Conservation (phyloP, 1,140 invertebrate species). For the Pogonomyrmex californicus region DNA sequence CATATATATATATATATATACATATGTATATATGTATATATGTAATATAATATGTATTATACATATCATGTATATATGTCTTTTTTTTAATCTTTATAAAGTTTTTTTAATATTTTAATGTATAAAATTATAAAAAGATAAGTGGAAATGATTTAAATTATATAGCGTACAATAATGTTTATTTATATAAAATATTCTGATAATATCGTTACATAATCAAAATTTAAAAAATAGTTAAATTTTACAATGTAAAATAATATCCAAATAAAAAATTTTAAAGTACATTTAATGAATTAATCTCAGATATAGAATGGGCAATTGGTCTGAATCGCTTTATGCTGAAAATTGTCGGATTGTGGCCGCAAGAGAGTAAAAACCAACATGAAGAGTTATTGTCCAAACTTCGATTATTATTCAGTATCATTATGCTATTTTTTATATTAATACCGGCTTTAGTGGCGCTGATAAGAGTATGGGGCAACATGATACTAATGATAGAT, state of each 20-base stretch:
- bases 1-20: conserved; percentile 1
- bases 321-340: conserved; percentile 24
- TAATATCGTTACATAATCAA: background rate
- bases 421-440: conserved; percentile 4
- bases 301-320: conserved; percentile 51
- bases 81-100: background rate
- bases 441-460: conserved; percentile 11
- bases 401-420: background rate
- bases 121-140: background rate
- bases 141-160: background rate
- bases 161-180: background rate
- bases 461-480: background rate
- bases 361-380: background rate
- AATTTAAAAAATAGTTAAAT: background rate
- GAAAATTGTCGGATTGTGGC: conserved; percentile 33
- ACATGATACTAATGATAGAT: conserved; percentile 21
- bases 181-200: background rate
- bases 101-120: no score
- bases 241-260: conserved; percentile 12
- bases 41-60: no score
- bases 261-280: background rate
- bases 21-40: no score
- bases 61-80: no score
- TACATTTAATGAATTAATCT: background rate
- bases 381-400: background rate